Evolutionary conservation across 2,113 vertebrate genomes (phyloP), one percentile per base, ranked within the genome.

Genomic region (Pongo abelii): DNA sequence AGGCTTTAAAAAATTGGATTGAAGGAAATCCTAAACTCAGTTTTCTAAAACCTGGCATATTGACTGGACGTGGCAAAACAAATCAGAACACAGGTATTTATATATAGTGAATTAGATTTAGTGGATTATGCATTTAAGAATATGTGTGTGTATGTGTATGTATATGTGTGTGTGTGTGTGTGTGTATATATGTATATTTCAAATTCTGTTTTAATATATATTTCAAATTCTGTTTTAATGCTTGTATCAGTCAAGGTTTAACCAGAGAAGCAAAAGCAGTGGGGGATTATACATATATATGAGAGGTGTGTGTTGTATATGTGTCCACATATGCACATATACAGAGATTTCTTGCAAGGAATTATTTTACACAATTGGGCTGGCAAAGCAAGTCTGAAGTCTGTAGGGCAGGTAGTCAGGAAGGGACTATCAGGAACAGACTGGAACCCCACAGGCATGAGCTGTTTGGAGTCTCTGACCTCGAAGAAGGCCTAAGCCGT

Each of bases 1-100:
- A 99, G 99, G 99, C 99, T 93, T 96, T 99, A 97, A 99, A 99
- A 97, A 99, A 98, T 61, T 99, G 99, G 99, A 97, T 99, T 46
- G 98, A 99, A 90, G 98, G 98, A 97, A 99, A 98, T 38, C 97
- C 99, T 89, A 70, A 96, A 4, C 98, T 99, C 69, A 97, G 88
- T 40, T 97, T 98, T 96, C 91, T 99, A 80, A 99, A 99, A 7
- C 98, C 99, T 64, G 97, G 93, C 64, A 94, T 98, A 69, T 84
- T 99, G 97, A 99, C 98, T 83, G 99, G 99, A 95, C 98, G 74
- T 81, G 98, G 96, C 95, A 98, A 91, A 97, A 99, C 46, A 97
- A 98, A 95, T 75, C 91, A 98, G 22, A 86, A 91, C n/a, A 94
- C 80, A 97, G 98, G 98, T 99, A 98, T 1, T 91, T 88, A 81